Conservation (phyloP, 2,797 vertebrate species). For the Gymnopithys bicolor region DNA sequence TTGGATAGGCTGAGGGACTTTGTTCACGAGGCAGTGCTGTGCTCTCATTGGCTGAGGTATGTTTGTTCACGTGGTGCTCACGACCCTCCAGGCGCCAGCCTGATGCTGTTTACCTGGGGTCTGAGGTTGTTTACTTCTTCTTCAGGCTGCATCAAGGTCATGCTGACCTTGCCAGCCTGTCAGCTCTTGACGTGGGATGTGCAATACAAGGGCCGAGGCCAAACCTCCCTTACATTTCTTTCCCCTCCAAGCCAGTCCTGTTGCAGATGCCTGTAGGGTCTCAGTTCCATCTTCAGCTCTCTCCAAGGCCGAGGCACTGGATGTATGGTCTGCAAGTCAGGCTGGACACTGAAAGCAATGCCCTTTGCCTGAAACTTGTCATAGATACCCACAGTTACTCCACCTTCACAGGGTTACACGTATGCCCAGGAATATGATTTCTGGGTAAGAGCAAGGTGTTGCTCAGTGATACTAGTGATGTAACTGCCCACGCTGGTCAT, state of each 20-base stretch:
- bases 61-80: too few relatives aligned
- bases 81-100: too few relatives aligned
- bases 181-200: too few relatives aligned
- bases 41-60: too few relatives aligned
- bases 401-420: neutral
- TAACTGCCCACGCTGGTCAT: neutral
- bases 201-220: too few relatives aligned
- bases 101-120: too few relatives aligned
- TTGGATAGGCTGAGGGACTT: too few relatives aligned
- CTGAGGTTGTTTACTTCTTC: too few relatives aligned
- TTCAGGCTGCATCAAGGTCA: too few relatives aligned
- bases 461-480: neutral
- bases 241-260: neutral
- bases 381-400: neutral
- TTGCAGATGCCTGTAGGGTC: neutral
- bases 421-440: neutral
- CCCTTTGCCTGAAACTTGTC: neutral
- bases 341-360: neutral
- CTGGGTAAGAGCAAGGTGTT: neutral
- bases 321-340: rapidly evolving
- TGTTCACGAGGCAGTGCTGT: too few relatives aligned
- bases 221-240: neutral
- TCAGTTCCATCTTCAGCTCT: neutral
- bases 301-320: neutral
- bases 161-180: too few relatives aligned